These are phyloP conservation scores for Maconellicoccus hirsutus DNA, from an alignment of 1,140 invertebrate species.

Conservation along the genomic window DNA sequence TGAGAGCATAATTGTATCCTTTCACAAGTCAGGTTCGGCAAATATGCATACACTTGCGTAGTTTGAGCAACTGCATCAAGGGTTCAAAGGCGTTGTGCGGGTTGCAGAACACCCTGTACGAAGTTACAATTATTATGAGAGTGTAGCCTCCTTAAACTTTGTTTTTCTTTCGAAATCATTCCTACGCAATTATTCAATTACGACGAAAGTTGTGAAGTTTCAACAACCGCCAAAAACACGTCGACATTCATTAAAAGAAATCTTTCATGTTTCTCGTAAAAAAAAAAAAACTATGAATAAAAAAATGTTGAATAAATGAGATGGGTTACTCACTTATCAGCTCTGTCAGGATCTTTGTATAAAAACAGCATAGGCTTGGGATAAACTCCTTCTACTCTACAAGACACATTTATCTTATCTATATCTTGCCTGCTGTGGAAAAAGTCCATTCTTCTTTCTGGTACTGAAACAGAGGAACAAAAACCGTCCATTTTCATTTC, in stretches of 20 bases:
- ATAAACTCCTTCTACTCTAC: slow-evolving; percentile 41
- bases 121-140: too few relatives aligned
- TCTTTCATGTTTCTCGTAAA: not conserved
- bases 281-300: not conserved
- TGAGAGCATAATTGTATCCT: too few relatives aligned
- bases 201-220: not conserved
- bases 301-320: slow-evolving; percentile 13
- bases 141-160: too few relatives aligned
- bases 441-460: slow-evolving; percentile 41
- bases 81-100: too few relatives aligned
- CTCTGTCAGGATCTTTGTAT: slow-evolving; percentile 26
- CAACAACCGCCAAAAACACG: not conserved
- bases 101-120: too few relatives aligned
- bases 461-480: slow-evolving; percentile 35
- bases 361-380: slow-evolving; percentile 42
- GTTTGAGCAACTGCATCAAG: too few relatives aligned
- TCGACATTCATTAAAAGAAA: slow-evolving; percentile 12
- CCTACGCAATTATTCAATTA: not conserved
- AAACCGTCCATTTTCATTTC: not conserved
- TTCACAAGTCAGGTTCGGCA: too few relatives aligned
- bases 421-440: slow-evolving; percentile 36
- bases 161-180: too few relatives aligned
- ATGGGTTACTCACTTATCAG: slow-evolving; percentile 15
- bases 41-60: too few relatives aligned
- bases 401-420: slow-evolving; percentile 41